Percentiles rank a stretch among this genome's conserved stretches.
Conservation (phyloP, 2,888 invertebrate genomes). For the Drosophila differens region DNA sequence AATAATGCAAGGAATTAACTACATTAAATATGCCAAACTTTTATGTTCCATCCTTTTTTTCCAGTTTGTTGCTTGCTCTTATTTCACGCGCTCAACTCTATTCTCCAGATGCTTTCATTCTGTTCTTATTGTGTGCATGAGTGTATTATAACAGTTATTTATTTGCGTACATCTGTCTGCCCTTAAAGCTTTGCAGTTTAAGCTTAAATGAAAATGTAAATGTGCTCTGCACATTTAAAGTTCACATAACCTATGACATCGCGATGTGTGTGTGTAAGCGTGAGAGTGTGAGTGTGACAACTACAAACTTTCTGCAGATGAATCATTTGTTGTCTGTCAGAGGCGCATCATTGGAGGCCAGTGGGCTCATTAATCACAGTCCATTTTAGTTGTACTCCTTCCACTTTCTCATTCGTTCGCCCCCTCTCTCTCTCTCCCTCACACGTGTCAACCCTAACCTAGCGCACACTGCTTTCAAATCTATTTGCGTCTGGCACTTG, state of each 20-base stretch:
- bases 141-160: constrained; percentile 51
- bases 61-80: neutral
- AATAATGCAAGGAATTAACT: neutral
- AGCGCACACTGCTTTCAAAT: constrained; percentile 44
- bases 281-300: constrained; percentile 6
- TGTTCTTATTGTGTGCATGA: constrained; percentile 10
- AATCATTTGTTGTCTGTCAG: constrained; percentile 72
- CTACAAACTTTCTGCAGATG: constrained; percentile 47
- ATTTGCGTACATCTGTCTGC: constrained; percentile 43
- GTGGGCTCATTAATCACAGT: constrained; percentile 55
- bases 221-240: constrained; percentile 61
- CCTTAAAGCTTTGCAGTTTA: constrained; percentile 37
- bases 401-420: constrained; percentile 2
- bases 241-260: constrained; percentile 33
- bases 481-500: constrained; percentile 59
- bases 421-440: neutral
- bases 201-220: constrained; percentile 61
- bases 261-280: neutral
- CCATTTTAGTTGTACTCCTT: constrained; percentile 29
- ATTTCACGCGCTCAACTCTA: neutral
- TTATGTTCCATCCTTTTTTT: neutral
- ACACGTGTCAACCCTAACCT: constrained; percentile 60
- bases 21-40: neutral
- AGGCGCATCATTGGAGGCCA: constrained; percentile 71
- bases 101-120: neutral